Percentiles rank a stretch among this genome's conserved stretches.
Conservation (phyloP, 1,140 invertebrate species). For the Reticulitermes speratus region DNA sequence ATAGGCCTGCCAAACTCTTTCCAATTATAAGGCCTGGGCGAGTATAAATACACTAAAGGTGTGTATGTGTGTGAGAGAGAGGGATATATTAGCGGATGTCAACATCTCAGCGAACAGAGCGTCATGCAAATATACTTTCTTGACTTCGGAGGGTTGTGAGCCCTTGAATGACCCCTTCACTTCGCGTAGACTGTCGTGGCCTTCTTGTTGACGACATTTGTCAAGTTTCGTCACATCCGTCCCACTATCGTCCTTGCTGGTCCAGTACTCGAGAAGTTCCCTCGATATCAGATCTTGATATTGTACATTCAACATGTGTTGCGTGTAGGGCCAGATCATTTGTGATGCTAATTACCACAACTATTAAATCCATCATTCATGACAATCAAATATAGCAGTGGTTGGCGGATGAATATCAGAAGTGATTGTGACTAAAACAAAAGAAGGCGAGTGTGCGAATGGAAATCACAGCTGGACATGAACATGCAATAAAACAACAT, state of each 20-base stretch:
- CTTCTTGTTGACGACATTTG: background rate
- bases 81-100: too few relatives aligned
- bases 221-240: conserved; percentile 1
- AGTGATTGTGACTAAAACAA: background rate
- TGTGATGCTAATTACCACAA: background rate
- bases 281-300: background rate
- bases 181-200: background rate
- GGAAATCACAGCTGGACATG: conserved; percentile 11
- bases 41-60: too few relatives aligned
- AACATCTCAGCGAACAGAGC: too few relatives aligned
- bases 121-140: too few relatives aligned
- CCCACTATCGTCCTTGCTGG: background rate
- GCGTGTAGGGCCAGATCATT: background rate
- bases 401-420: background rate
- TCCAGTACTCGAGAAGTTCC: background rate
- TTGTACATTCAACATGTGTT: background rate
- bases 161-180: too few relatives aligned
- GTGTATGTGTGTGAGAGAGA: too few relatives aligned
- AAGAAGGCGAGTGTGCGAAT: background rate
- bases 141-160: too few relatives aligned
- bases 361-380: conserved; percentile 5
- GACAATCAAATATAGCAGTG: background rate
- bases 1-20: too few relatives aligned
- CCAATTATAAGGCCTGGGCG: too few relatives aligned
- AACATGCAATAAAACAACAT: background rate